A percentile compares a stretch with the other conserved stretches of the same genome.
Evolutionary conservation across 2,797 vertebrate species (phyloP).

Genomic region (Hippoglossus hippoglossus): DNA sequence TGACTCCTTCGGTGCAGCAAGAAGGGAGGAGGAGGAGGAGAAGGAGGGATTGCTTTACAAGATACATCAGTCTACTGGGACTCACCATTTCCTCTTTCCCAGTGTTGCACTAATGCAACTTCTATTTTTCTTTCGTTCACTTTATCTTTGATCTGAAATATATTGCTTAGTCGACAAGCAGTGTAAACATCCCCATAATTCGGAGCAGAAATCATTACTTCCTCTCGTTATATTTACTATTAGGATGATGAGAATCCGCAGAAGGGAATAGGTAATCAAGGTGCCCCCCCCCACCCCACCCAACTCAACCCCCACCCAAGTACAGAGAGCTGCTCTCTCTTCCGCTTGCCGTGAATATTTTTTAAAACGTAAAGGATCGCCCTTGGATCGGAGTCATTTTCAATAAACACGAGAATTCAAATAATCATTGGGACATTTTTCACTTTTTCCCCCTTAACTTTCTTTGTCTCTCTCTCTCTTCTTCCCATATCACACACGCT

Average conservation of each 20-base stretch:
- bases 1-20: conserved; percentile 74
- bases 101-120: conserved; percentile 85
- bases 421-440: conserved; percentile 73
- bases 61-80: conserved; percentile 87
- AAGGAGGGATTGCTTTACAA: conserved; percentile 81
- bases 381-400: conserved; percentile 70
- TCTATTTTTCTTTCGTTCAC: conserved; percentile 79
- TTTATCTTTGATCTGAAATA: conserved; percentile 91
- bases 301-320: conserved; percentile 10
- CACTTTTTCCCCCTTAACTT: conserved; percentile 4
- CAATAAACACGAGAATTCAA: conserved; percentile 81
- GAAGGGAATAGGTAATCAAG: conserved; percentile 78
- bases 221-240: conserved; percentile 87
- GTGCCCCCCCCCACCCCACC: conserved; percentile 34
- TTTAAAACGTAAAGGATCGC: conserved; percentile 75
- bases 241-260: conserved; percentile 64
- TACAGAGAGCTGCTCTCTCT: conserved; percentile 20
- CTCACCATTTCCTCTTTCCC: conserved; percentile 87
- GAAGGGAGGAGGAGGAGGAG: conserved; percentile 48
- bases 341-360: conserved; percentile 75
- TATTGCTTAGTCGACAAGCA: conserved; percentile 81
- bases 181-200: conserved; percentile 88
- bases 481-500: conserved; percentile 25
- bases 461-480: conserved; percentile 18
- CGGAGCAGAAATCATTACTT: conserved; percentile 87